These are phyloP conservation scores for Lepeophtheirus salmonis DNA, from an alignment of 1,140 invertebrate genomes.

Conservation along the genomic window DNA sequence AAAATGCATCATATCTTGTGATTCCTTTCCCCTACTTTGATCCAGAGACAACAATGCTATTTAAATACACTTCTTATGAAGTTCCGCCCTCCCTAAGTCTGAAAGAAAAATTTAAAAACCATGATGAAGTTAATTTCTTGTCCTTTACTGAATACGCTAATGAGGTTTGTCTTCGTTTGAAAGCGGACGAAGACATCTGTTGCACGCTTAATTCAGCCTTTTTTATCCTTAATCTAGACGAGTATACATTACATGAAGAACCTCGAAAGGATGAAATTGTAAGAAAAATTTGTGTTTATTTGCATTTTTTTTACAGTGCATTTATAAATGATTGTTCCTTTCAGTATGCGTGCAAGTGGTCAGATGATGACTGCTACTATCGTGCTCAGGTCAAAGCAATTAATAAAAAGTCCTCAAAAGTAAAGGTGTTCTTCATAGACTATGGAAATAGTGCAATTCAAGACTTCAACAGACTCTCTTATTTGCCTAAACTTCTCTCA, in stretches of 20 bases:
- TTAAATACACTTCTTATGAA: not conserved
- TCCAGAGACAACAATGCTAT: not conserved
- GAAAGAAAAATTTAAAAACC: not conserved
- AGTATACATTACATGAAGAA: not conserved
- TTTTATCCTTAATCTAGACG: not conserved
- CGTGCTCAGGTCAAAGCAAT: not conserved
- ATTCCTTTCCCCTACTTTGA: not conserved
- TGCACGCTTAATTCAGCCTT: not conserved
- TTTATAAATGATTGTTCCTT: not conserved
- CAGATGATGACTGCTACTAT: not conserved
- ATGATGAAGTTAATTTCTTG: not conserved
- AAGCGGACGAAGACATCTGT: not conserved
- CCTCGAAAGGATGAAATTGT: not conserved
- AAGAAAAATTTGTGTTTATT: not conserved
- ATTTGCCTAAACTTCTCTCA: not conserved
- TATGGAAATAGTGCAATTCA: slow-evolving; percentile 8
- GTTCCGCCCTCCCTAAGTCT: too few relatives aligned
- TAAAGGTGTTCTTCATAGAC: slow-evolving; percentile 5
- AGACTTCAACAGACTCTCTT: not conserved
- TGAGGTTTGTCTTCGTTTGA: not conserved
- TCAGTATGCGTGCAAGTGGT: slow-evolving; percentile 7
- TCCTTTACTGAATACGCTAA: not conserved
- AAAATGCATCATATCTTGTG: not conserved
- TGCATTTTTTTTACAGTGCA: not conserved
- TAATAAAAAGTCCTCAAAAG: not conserved